A percentile compares a stretch with the other conserved stretches of the same genome.
phyloP scores from a whole-genome alignment of 2,797 vertebrate genomes.

The Phoebastria nigripes region DNA sequence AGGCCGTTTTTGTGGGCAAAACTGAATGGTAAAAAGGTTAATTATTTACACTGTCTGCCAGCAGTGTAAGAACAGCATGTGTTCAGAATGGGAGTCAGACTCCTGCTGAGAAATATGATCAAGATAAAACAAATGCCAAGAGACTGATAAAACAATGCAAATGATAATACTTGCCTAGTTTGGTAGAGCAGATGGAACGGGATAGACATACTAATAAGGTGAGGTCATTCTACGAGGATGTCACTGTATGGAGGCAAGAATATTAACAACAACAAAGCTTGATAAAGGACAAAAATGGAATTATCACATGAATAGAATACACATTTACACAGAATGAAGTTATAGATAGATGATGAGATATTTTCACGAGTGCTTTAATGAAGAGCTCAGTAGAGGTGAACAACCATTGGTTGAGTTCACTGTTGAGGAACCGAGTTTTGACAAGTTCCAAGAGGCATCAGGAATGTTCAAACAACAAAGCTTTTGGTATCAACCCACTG shows the following conservation, averaged over 20 bases:
- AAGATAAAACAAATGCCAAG: conserved; percentile 50
- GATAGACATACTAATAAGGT: background rate
- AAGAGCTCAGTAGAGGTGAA: background rate
- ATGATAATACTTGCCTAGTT: background rate
- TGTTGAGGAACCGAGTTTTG: background rate
- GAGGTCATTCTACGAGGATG: background rate
- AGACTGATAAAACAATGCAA: conserved; percentile 39
- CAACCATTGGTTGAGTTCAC: background rate
- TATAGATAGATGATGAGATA: background rate
- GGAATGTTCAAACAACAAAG: background rate
- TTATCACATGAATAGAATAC: background rate
- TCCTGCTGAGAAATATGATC: conserved; percentile 45
- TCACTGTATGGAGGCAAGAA: background rate
- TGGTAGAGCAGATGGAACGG: background rate
- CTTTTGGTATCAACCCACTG: background rate
- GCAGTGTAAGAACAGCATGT: conserved; percentile 6
- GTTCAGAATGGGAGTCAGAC: background rate
- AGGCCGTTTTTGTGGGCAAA: background rate
- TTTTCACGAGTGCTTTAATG: background rate
- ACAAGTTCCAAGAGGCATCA: background rate
- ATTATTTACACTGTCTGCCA: conserved; percentile 33
- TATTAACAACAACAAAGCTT: background rate
- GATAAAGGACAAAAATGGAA: background rate
- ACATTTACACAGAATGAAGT: background rate
- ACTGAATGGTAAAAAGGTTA: conserved; percentile 22